Conservation (phyloP, 2,797 vertebrate species). For the Melanotaenia pygmaea region DNA sequence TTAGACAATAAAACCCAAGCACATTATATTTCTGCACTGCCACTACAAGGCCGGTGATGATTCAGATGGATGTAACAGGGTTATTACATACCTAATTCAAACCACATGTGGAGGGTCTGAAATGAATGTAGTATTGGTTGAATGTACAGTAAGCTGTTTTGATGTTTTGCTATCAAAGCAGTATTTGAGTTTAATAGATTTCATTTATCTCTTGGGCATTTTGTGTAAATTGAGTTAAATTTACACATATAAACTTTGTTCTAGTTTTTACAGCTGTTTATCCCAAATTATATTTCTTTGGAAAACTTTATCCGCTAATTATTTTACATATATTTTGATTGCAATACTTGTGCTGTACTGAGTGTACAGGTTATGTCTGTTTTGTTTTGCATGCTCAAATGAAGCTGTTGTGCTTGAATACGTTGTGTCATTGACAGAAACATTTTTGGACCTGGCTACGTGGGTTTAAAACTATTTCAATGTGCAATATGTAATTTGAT, state of each 20-base stretch:
- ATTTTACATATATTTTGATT: conserved; percentile 8
- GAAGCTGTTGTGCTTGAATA: conserved; percentile 21
- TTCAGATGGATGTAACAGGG: neutral
- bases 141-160: conserved; percentile 37
- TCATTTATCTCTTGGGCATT: conserved; percentile 13
- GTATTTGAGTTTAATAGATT: conserved; percentile 23
- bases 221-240: neutral
- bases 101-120: conserved; percentile 4
- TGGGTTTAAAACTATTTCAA: conserved; percentile 6
- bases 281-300: neutral
- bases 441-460: conserved; percentile 16
- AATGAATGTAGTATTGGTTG: conserved; percentile 58
- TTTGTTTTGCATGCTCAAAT: conserved; percentile 45
- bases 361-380: neutral
- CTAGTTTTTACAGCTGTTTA: conserved; percentile 9
- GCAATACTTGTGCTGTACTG: conserved; percentile 11
- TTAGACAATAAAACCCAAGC: conserved; percentile 8
- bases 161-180: conserved; percentile 19
- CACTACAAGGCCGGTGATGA: neutral
- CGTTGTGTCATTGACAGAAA: conserved; percentile 10
- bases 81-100: conserved; percentile 15
- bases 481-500: conserved; percentile 14
- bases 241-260: conserved; percentile 5
- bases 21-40: neutral
- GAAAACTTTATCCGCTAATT: conserved; percentile 21